Percentiles rank a stretch among this genome's conserved stretches.
These are phyloP conservation scores for Eudemis profundana DNA, from an alignment of 2,888 invertebrate species.

Conservation along the genomic window DNA sequence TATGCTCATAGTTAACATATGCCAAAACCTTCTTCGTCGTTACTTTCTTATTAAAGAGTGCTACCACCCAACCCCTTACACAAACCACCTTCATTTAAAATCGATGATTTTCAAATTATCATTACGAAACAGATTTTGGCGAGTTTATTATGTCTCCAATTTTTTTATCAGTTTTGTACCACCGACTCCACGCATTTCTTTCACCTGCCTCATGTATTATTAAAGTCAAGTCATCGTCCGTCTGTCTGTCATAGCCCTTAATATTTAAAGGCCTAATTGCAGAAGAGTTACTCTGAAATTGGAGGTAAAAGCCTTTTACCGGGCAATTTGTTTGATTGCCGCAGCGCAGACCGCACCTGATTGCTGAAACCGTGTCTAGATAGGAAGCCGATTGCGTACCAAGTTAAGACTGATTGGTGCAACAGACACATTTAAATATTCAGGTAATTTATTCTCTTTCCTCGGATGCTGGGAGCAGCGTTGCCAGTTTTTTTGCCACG, in stretches of 20 bases:
- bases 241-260: conserved; percentile 60
- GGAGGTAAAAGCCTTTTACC: conserved; percentile 59
- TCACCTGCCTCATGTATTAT: conserved; percentile 51
- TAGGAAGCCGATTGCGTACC: conserved; percentile 2
- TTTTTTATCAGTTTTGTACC: no score
- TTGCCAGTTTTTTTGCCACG: no score
- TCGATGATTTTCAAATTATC: no score
- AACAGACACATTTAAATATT: not conserved
- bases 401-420: not conserved
- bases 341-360: conserved; percentile 44
- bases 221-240: conserved; percentile 56
- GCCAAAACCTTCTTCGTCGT: no score
- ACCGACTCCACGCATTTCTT: conserved; percentile 47
- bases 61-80: no score
- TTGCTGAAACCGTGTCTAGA: conserved; percentile 23
- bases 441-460: no score
- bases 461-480: no score
- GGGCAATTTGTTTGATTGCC: conserved; percentile 63
- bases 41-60: no score
- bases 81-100: no score
- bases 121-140: no score
- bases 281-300: conserved; percentile 54
- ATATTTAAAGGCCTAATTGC: conserved; percentile 63
- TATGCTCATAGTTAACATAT: no score
- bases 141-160: no score